Conservation (phyloP, 2,113 vertebrate species). For the Ahaetulla prasina region DNA sequence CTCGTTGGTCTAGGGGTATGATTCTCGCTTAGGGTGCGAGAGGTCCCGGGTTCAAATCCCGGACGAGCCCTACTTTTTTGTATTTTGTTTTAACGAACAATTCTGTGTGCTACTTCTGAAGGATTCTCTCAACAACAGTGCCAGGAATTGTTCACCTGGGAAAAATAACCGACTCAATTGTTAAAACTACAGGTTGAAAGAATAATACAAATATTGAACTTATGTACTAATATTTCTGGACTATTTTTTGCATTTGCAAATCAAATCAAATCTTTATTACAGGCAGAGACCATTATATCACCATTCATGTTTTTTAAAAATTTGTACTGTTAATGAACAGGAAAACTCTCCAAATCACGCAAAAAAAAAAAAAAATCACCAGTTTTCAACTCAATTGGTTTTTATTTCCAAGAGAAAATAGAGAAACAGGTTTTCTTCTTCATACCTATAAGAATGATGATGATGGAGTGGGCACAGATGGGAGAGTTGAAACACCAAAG, state of each 20-base stretch:
- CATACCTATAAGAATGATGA: no score
- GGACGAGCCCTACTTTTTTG: neutral
- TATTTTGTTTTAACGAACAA: no score
- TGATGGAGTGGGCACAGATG: neutral
- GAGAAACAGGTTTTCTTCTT: neutral
- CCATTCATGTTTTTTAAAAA: neutral
- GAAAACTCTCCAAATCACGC: neutral
- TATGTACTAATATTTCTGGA: neutral
- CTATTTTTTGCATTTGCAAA: neutral
- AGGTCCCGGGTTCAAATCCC: constrained; percentile 22
- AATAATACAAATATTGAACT: neutral
- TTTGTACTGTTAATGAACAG: neutral
- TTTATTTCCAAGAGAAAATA: neutral
- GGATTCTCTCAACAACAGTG: neutral
- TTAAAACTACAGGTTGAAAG: neutral
- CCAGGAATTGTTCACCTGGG: no score
- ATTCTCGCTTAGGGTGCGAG: constrained; percentile 25
- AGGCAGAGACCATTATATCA: neutral
- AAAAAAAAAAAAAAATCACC: neutral
- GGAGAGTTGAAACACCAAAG: neutral
- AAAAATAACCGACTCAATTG: neutral
- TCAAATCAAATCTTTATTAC: neutral
- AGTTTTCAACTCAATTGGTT: neutral
- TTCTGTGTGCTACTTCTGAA: neutral
- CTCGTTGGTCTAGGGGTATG: constrained; percentile 19